Percentiles rank a stretch among this genome's conserved stretches.
These are phyloP conservation scores for Glomeris maerens DNA, from an alignment of 1,140 invertebrate genomes.

Conservation along the genomic window DNA sequence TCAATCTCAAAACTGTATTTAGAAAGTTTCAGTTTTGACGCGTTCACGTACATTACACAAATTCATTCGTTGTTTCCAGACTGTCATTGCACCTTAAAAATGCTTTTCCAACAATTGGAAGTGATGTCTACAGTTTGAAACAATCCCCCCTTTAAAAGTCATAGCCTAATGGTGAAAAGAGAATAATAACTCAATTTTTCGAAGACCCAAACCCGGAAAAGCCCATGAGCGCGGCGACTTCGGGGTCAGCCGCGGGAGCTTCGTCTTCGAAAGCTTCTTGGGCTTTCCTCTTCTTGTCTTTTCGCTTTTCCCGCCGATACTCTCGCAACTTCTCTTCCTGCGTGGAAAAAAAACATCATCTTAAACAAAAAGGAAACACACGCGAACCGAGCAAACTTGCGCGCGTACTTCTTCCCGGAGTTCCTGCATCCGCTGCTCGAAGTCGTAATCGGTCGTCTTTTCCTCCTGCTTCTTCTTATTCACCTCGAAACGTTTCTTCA, in stretches of 20 bases:
- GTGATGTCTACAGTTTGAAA: too few species aligned
- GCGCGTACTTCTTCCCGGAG: conserved; percentile 70
- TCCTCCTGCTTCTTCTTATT: conserved; percentile 93
- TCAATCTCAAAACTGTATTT: too few species aligned
- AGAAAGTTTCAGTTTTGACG: too few species aligned
- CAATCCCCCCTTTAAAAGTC: too few species aligned
- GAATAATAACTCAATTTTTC: conserved; percentile 58
- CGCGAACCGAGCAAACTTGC: conserved; percentile 2
- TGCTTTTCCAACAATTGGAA: too few species aligned
- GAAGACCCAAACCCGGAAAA: conserved; percentile 89
- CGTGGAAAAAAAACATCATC: conserved; percentile 14
- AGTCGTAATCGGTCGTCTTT: conserved; percentile 90
- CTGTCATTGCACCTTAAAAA: too few species aligned
- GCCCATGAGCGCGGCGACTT: conserved; percentile 91
- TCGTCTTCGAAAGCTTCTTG: conserved; percentile 52
- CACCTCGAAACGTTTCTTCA: conserved; percentile 79
- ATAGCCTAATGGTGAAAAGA: too few species aligned
- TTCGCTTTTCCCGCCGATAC: conserved; percentile 74
- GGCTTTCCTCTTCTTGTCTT: conserved; percentile 75
- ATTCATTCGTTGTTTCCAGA: too few species aligned
- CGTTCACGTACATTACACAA: too few species aligned
- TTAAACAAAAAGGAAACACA: conserved; percentile 14
- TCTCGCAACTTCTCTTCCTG: conserved; percentile 87
- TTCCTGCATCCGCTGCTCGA: conserved; percentile 78
- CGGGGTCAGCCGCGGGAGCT: conserved; percentile 41